Percentiles rank a stretch among this genome's conserved stretches.
phyloP scores from a whole-genome alignment of 2,113 vertebrate species.

The Passerina amoena region DNA sequence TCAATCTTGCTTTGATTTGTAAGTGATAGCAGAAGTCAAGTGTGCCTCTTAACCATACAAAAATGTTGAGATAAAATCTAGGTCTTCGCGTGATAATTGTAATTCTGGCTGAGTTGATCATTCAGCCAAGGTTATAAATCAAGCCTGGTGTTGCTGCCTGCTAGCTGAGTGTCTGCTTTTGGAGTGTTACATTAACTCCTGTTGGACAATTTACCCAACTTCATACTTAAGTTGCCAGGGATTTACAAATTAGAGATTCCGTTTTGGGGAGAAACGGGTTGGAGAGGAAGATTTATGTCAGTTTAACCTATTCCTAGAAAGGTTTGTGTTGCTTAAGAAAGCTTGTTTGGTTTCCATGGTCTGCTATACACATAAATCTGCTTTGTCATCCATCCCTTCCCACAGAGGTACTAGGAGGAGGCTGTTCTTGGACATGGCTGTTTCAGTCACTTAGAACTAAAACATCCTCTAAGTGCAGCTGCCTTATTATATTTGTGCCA shows the following conservation, averaged over 20 bases:
- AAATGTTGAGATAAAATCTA: not conserved
- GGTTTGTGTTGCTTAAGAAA: not conserved
- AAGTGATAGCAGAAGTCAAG: slow-evolving; percentile 20
- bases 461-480: not conserved
- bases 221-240: not conserved
- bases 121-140: not conserved
- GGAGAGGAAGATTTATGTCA: not conserved
- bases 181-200: not conserved
- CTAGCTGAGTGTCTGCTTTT: not conserved
- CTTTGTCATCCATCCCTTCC: not conserved
- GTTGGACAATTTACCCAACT: not conserved
- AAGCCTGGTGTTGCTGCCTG: not conserved
- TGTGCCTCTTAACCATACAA: not conserved
- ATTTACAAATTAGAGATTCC: not conserved
- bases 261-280: not conserved
- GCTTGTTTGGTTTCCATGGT: not conserved
- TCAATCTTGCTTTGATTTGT: not conserved
- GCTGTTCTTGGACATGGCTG: not conserved
- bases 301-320: not conserved
- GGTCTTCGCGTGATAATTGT: not conserved
- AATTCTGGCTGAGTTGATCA: not conserved
- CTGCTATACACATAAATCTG: not conserved
- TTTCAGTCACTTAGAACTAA: not conserved
- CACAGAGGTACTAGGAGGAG: not conserved
- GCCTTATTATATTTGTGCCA: not conserved